Percentiles rank a stretch among this genome's conserved stretches.
These are phyloP conservation scores for Poeciliopsis gracilis DNA, from an alignment of 2,797 vertebrate genomes.

Conservation along the genomic window DNA sequence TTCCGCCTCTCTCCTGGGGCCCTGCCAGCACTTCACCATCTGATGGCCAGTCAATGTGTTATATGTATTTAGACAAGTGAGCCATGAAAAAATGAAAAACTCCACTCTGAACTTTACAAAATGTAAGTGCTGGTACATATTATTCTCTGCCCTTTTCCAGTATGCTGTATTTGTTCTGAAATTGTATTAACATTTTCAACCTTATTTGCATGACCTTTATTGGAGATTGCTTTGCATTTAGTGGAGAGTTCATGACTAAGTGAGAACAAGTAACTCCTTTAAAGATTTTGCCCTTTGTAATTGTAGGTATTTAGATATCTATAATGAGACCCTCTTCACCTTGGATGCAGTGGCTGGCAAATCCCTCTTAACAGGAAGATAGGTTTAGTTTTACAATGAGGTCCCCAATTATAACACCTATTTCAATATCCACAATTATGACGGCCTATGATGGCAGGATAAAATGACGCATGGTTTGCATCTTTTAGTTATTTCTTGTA, in stretches of 20 bases:
- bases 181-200: slow-evolving; percentile 3
- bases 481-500: neutral
- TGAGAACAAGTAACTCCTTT: neutral
- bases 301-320: neutral
- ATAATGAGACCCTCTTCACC: neutral
- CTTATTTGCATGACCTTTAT: slow-evolving; percentile 3
- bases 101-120: neutral
- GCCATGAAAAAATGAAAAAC: neutral
- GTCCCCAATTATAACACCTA: neutral
- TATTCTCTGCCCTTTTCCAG: neutral
- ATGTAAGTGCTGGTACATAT: neutral
- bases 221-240: neutral
- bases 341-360: neutral
- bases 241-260: neutral
- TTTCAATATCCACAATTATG: neutral
- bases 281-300: neutral
- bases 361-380: neutral
- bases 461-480: neutral
- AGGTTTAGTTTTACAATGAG: neutral
- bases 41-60: slow-evolving; percentile 33
- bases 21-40: slow-evolving; percentile 25
- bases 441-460: neutral
- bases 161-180: neutral
- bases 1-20: slow-evolving; percentile 33
- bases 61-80: slow-evolving; percentile 14